Evolutionary conservation across 92 coral and sea anemone genomes (phyloP), one percentile per base, ranked within the genome.

Genomic region (Zoanthus sociatus): DNA sequence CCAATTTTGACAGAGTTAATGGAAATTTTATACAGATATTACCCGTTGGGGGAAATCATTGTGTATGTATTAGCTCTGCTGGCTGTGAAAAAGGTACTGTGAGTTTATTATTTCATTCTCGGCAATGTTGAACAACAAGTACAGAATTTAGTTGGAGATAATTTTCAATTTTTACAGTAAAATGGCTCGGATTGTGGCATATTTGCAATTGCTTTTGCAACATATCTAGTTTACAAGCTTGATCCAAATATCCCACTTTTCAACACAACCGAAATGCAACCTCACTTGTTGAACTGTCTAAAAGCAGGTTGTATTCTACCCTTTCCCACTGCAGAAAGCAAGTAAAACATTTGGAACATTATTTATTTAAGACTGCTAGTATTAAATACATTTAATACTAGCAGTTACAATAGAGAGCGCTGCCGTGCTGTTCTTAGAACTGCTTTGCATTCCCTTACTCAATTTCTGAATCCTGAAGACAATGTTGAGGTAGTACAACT

Each of bases 21-120:
- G n/a, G n/a, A n/a, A 58, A 86, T 14, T 86, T 90, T 90, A 71
- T 90, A 18, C 92, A 90, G 54, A 90, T 87, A 71, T 60, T 90
- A 37, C 72, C 86, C 60, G 82, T 90, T 31, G 81, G 93, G 20
- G 55, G 66, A 37, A 50, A 26, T 21, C 93, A 90, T 21, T 87
- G 88, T 82, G 93, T 90, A 13, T 87, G 90, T 75, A 44, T 87
- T 10, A 87, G 93, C 64, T 90, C 88, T 15, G 63, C 82, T 45
- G 85, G 73, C 17, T 90, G 93, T 60, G 58, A 18, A n/a, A 83
- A 88, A 48, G 90, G 93, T 16, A n/a, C 13, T 4, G 93, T 90
- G n/a, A 79, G 81, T 61, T 69, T 90, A 51, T 68, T 16, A 18
- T 9, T 55, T 75, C 14, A 47, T 75, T 45, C 31, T 31, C 15